Conservation (phyloP, 2,113 vertebrate genomes). For the Panurus biarmicus region DNA sequence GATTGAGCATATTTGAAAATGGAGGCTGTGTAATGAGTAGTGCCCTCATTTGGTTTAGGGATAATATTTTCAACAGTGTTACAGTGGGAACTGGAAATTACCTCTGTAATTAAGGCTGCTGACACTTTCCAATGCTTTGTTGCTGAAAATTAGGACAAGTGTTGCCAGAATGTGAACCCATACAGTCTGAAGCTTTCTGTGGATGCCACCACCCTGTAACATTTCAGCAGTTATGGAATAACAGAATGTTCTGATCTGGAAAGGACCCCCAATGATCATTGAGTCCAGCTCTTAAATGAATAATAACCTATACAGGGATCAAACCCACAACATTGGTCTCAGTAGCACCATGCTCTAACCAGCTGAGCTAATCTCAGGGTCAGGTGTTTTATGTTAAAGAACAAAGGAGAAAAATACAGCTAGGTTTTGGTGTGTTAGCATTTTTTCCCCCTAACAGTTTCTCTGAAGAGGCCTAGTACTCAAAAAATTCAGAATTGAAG, state of each 20-base stretch:
- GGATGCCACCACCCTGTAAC: not conserved
- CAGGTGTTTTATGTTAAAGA: not conserved
- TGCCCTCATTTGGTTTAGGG: not conserved
- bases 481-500: not conserved
- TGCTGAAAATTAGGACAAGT: not conserved
- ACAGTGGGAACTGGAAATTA: not conserved
- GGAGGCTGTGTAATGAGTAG: not conserved
- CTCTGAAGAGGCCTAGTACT: not conserved
- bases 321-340: not conserved
- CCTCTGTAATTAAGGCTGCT: not conserved
- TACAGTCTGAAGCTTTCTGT: not conserved
- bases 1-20: not conserved
- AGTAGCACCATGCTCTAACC: not conserved
- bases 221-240: not conserved
- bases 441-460: rapidly evolving
- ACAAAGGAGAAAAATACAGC: not conserved
- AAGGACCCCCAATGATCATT: not conserved
- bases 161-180: not conserved
- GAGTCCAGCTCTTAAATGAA: not conserved
- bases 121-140: not conserved
- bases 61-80: not conserved
- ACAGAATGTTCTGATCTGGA: not conserved
- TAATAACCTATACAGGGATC: not conserved
- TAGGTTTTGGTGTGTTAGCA: not conserved
- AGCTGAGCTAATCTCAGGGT: not conserved